These are phyloP conservation scores for Cossypha polioptera DNA, from an alignment of 2,797 vertebrate species.

Conservation along the genomic window DNA sequence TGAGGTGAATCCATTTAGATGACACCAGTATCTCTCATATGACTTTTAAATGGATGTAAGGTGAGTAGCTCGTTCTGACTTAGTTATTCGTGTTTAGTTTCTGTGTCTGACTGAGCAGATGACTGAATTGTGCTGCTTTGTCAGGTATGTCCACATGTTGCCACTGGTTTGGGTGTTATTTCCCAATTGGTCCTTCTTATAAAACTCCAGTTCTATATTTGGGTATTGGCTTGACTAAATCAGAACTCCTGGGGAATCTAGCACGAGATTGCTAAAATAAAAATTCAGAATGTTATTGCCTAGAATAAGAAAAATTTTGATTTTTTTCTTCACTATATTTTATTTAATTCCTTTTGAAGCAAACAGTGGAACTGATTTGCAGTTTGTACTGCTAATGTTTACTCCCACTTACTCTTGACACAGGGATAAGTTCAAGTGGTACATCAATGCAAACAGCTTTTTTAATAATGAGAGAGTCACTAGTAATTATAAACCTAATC, in stretches of 20 bases:
- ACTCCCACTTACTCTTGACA: background rate
- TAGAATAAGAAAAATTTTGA: background rate
- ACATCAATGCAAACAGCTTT: conserved; percentile 33
- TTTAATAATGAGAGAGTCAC: conserved; percentile 51
- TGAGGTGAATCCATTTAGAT: background rate
- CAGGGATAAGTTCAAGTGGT: conserved; percentile 35
- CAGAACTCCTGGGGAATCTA: background rate
- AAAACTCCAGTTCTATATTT: background rate
- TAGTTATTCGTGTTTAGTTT: background rate
- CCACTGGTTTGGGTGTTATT: background rate
- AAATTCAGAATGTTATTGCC: background rate
- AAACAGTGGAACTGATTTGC: background rate
- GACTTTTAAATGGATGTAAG: background rate
- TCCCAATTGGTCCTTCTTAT: background rate
- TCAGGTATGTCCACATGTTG: accelerated
- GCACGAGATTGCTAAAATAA: background rate
- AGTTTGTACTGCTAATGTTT: background rate
- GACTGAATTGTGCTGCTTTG: background rate
- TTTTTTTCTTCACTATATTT: background rate
- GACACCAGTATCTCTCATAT: background rate
- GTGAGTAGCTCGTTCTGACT: background rate
- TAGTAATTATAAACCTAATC: conserved; percentile 64
- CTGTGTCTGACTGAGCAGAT: background rate
- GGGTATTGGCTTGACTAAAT: background rate
- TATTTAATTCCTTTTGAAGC: background rate